These are phyloP conservation scores for Leptothorax acervorum DNA, from an alignment of 2,888 invertebrate species.

Conservation along the genomic window DNA sequence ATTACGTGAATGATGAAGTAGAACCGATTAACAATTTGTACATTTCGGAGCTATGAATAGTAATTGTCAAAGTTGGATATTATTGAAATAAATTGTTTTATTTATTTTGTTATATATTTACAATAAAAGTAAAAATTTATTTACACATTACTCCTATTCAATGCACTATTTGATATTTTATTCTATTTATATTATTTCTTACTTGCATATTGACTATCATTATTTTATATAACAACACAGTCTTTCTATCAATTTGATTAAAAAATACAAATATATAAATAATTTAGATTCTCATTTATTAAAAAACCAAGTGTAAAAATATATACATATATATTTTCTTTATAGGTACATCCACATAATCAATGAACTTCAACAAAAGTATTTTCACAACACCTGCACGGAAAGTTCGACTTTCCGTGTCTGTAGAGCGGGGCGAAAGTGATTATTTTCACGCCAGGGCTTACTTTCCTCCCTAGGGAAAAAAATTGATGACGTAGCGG, in stretches of 20 bases:
- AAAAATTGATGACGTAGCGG: too few species aligned
- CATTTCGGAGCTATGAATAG: not conserved
- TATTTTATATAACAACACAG: not conserved
- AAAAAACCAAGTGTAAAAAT: too few species aligned
- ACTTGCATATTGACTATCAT: not conserved
- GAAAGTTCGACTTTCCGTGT: too few species aligned
- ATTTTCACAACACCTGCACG: too few species aligned
- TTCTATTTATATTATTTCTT: not conserved
- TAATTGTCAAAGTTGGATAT: not conserved
- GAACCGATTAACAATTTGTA: slow-evolving; percentile 24
- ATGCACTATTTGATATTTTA: not conserved
- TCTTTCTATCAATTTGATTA: too few species aligned
- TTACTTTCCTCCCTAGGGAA: too few species aligned
- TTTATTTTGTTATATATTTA: not conserved
- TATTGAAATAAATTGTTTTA: not conserved
- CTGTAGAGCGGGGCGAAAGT: too few species aligned
- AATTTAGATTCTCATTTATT: too few species aligned
- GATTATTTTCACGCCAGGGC: too few species aligned
- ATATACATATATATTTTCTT: not conserved
- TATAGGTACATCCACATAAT: not conserved
- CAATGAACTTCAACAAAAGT: not conserved
- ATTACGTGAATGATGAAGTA: slow-evolving; percentile 25
- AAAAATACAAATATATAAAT: too few species aligned
- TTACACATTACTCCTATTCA: not conserved
- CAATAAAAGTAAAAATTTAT: not conserved